Conservation (phyloP, 2,888 invertebrate species). For the Aleiodes leptofemur region DNA sequence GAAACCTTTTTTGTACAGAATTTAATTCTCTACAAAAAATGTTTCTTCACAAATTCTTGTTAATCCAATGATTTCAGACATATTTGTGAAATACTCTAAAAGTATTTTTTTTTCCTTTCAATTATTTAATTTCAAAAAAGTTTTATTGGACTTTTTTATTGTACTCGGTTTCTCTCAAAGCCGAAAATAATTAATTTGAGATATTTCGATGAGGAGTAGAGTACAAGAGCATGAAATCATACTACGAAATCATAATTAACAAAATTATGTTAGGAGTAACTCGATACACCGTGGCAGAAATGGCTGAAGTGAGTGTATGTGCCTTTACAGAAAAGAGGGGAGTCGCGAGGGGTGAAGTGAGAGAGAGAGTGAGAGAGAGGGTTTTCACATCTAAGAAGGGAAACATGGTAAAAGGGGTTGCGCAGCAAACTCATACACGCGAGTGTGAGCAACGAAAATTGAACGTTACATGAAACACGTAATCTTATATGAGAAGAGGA, state of each 20-base stretch:
- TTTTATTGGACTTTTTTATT: not conserved
- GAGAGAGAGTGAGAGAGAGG: conserved; percentile 48
- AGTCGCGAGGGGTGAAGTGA: no score
- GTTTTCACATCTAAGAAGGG: conserved; percentile 69
- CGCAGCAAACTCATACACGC: conserved; percentile 52
- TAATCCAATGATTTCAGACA: not conserved
- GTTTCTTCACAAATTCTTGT: no score
- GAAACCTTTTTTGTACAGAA: no score
- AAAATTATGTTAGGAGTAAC: conserved; percentile 73
- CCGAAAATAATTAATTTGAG: conserved; percentile 1
- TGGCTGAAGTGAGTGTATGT: conserved; percentile 49
- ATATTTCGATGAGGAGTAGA: conserved; percentile 23
- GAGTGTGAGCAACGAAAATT: conserved; percentile 63
- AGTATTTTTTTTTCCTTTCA: not conserved
- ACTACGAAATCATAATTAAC: conserved; percentile 74
- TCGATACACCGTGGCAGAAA: conserved; percentile 67
- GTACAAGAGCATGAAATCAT: conserved; percentile 62
- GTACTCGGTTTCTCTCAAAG: not conserved
- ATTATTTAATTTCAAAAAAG: not conserved
- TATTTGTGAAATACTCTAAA: not conserved
- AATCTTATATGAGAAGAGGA: conserved; percentile 49
- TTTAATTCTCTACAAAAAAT: no score
- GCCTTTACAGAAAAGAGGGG: conserved; percentile 43
- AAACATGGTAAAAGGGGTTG: conserved; percentile 63
- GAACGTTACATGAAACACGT: conserved; percentile 57